Evolutionary conservation across 2,113 vertebrate genomes (phyloP).

Genomic region (Amblyornis subalaris): DNA sequence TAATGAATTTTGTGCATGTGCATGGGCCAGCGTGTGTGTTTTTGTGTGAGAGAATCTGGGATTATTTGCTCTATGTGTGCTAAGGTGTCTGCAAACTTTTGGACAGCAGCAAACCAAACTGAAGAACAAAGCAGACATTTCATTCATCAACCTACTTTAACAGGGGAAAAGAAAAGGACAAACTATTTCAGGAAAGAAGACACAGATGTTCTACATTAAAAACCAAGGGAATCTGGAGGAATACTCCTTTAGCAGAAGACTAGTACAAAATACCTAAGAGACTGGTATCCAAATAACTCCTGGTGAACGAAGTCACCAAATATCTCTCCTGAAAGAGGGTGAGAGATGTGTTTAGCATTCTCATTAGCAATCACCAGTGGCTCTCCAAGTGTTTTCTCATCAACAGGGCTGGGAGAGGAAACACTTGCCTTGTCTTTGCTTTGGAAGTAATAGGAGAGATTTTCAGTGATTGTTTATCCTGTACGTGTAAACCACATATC

Average conservation of each 20-base stretch:
- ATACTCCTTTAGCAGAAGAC: not conserved
- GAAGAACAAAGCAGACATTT: not conserved
- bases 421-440: not conserved
- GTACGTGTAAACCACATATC: not conserved
- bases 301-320: not conserved
- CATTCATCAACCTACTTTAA: not conserved
- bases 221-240: not conserved
- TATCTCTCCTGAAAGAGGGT: not conserved
- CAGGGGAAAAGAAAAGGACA: not conserved
- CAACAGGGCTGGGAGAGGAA: not conserved
- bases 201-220: constrained; percentile 43
- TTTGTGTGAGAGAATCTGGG: not conserved
- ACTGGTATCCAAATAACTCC: not conserved
- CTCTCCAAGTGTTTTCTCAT: not conserved
- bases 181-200: constrained; percentile 6
- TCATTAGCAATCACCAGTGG: not conserved
- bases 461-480: not conserved
- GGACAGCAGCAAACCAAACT: not conserved
- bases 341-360: not conserved
- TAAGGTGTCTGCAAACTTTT: not conserved
- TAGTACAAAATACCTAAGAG: not conserved
- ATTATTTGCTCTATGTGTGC: not conserved
- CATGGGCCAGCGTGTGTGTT: not conserved
- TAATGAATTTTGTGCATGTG: not conserved
- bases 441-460: not conserved